Evolutionary conservation across 2,113 vertebrate genomes (phyloP).

Genomic region (Barbus barbus): DNA sequence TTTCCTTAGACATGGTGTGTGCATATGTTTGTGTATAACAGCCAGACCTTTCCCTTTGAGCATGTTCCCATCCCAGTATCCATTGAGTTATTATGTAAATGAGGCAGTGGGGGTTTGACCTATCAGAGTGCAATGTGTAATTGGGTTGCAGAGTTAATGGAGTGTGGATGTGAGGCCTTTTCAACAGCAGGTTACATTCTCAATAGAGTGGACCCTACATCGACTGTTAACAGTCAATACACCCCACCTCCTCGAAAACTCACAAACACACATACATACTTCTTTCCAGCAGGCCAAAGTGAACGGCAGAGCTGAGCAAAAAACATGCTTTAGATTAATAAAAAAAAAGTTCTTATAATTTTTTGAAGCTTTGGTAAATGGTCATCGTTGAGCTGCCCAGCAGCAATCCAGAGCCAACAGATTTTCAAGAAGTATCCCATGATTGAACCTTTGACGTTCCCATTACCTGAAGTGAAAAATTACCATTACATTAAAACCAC

Average conservation of each 20-base stretch:
- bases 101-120: conserved; percentile 41
- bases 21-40: neutral
- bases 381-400: conserved; percentile 20
- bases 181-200: conserved; percentile 53
- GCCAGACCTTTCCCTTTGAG: neutral
- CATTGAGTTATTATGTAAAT: conserved; percentile 58
- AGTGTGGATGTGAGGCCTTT: conserved; percentile 48
- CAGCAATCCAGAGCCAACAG: conserved; percentile 3
- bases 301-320: conserved; percentile 3
- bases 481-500: conserved; percentile 21
- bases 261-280: neutral
- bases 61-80: conserved; percentile 28
- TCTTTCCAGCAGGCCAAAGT: conserved; percentile 25
- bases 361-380: conserved; percentile 15
- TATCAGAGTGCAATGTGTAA: conserved; percentile 54
- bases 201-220: conserved; percentile 49
- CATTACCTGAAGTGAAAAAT: conserved; percentile 36
- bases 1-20: too few relatives aligned
- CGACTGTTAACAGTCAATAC: conserved; percentile 47
- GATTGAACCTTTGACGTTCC: neutral
- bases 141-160: conserved; percentile 59
- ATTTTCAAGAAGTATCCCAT: conserved; percentile 4
- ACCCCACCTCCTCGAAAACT: conserved; percentile 15
- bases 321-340: neutral
- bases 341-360: too few relatives aligned